phyloP scores from a whole-genome alignment of 2,888 invertebrate genomes.

The Tillus elongatus region DNA sequence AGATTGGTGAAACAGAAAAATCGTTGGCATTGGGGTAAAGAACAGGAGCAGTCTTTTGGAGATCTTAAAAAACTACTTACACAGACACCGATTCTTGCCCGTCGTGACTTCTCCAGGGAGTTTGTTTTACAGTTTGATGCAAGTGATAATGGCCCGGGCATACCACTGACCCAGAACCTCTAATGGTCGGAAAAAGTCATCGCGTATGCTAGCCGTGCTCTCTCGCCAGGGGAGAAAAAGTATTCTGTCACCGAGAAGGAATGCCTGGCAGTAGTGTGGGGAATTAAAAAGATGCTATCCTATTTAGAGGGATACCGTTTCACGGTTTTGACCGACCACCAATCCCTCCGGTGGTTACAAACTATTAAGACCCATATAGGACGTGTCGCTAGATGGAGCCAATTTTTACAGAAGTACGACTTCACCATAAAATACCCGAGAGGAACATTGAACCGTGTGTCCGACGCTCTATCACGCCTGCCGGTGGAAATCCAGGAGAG shows the following conservation, averaged over 20 bases:
- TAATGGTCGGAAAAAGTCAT: constrained; percentile 19
- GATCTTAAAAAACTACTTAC: too few species aligned
- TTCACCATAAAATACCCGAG: constrained; percentile 19
- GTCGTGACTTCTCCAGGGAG: constrained; percentile 17
- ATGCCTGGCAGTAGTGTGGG: too few species aligned
- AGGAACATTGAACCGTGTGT: constrained; percentile 18
- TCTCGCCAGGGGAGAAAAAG: constrained; percentile 6
- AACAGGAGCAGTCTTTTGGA: too few species aligned
- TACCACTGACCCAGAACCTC: constrained; percentile 17
- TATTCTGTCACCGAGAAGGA: too few species aligned
- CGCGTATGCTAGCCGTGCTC: too few species aligned
- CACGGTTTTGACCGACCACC: too few species aligned
- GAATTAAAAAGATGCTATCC: constrained; percentile 14
- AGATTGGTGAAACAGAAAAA: constrained; percentile 6
- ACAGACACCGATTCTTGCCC: constrained; percentile 16
- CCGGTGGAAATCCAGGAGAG: too few species aligned
- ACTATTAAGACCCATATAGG: constrained; percentile 22
- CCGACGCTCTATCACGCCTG: constrained; percentile 19
- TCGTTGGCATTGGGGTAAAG: constrained; percentile 5
- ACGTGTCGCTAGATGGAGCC: constrained; percentile 22
- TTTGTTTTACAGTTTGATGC: constrained; percentile 22
- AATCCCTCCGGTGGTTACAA: too few species aligned
- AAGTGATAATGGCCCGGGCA: constrained; percentile 20
- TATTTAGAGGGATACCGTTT: too few species aligned
- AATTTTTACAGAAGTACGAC: constrained; percentile 19